phyloP scores from a whole-genome alignment of 2,888 invertebrate genomes.

The Lysandra coridon region DNA sequence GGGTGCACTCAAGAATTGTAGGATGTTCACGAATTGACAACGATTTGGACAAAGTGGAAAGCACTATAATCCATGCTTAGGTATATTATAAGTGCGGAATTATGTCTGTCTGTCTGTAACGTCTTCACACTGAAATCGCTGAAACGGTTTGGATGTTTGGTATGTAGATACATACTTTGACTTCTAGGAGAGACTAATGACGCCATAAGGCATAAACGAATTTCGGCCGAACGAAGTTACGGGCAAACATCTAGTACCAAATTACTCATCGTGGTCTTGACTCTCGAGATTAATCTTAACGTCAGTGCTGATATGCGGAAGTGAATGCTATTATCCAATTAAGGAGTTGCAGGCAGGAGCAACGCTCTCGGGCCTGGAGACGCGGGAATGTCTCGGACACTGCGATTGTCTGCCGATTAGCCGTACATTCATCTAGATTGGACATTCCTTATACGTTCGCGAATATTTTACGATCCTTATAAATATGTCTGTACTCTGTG shows the following conservation, averaged over 20 bases:
- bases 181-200: too few species aligned
- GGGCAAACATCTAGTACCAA: background rate
- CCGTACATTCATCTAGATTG: constrained; percentile 20
- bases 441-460: constrained; percentile 18
- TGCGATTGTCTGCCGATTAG: constrained; percentile 28
- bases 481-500: background rate
- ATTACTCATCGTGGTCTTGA: constrained; percentile 12
- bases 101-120: too few species aligned
- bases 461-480: constrained; percentile 1
- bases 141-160: too few species aligned
- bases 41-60: background rate
- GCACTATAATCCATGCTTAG: too few species aligned
- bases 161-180: too few species aligned
- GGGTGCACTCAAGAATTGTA: background rate
- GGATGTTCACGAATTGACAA: background rate
- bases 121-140: too few species aligned
- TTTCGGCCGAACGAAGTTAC: background rate
- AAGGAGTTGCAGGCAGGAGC: constrained; percentile 47
- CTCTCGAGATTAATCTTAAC: constrained; percentile 13
- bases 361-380: constrained; percentile 38
- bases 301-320: constrained; percentile 36
- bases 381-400: constrained; percentile 34
- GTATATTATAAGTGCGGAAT: too few species aligned
- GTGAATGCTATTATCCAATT: constrained; percentile 50
- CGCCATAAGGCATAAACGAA: background rate